Evolutionary conservation across 2,888 invertebrate species (phyloP), one percentile per base, ranked within the genome.

Genomic region (Theodoxus fluviatilis): DNA sequence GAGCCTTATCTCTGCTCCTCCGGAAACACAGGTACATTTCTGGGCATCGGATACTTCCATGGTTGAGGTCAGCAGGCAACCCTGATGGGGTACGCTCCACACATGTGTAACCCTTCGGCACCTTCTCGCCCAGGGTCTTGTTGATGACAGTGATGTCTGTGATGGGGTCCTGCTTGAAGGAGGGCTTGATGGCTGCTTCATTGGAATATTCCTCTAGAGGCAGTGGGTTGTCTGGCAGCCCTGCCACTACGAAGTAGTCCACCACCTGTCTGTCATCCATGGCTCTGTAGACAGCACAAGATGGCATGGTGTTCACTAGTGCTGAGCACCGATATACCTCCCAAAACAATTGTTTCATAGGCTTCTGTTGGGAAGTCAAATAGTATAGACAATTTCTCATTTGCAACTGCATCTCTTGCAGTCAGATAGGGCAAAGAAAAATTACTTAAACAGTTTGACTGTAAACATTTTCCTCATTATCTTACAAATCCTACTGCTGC

Each of bases 211-310:
- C 93, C 57, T 91, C 91, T 84, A 94, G 93, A 18, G 84, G 85
- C 84, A 93, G 93, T 12, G 83, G 83, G 83, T 92, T 91, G 74
- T 93, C 93, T 22, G 96, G 94, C 86, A 98, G 90, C 37, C 98
- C 98, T 84, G 98, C 97, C 74, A 98, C 94, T 78, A 99, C 96
- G 90, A 99, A 99, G 89, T 98, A 98, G 90, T 99, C 98, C 33
- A 95, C 97, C 75, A 98, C 94, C 73, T 88, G 78, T 37, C 81
- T 81, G 59, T 84, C 86, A 74, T 86, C 86, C 86, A 86, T 86
- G 52, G 61, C 57, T 59, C 69, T 71, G 68, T 7, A 59, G 55
- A 18, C 40, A 64, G 25, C 40, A 22, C 43, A n/a, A 61, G 22
- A 57, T 22, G n/a, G n/a, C n/a, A n/a, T n/a, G n/a, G n/a, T n/a